phyloP scores from a whole-genome alignment of 2,888 invertebrate genomes.

The Drosophila meridiana region DNA sequence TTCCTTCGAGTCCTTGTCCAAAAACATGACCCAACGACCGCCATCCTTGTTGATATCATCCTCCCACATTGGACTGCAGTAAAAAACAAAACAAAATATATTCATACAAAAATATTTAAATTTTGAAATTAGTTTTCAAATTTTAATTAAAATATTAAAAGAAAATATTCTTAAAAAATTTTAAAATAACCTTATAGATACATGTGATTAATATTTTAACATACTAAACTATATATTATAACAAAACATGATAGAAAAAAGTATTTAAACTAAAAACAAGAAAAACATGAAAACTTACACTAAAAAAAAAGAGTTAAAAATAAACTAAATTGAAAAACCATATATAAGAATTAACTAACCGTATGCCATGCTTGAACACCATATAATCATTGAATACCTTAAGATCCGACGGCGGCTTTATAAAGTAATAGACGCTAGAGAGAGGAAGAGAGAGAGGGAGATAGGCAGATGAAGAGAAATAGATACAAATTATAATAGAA shows the following conservation, averaged over 20 bases:
- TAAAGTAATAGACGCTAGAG: constrained; percentile 92
- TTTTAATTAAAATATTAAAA: too few relatives aligned
- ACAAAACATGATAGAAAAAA: neutral
- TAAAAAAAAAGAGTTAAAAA: too few relatives aligned
- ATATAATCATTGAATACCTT: constrained; percentile 92
- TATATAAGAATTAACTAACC: constrained; percentile 48
- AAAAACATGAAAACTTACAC: neutral
- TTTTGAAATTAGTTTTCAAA: too few relatives aligned
- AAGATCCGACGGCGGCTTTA: constrained; percentile 92
- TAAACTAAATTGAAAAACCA: neutral
- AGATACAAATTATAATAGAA: neutral
- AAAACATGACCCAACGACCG: constrained; percentile 91
- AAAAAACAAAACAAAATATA: neutral
- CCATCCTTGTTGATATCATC: constrained; percentile 92
- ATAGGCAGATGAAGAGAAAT: neutral
- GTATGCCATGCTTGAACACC: constrained; percentile 88
- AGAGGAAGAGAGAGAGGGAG: constrained; percentile 85
- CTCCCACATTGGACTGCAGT: constrained; percentile 94
- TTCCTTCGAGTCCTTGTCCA: constrained; percentile 89
- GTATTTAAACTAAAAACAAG: neutral
- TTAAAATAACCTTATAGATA: neutral
- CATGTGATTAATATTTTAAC: too few relatives aligned
- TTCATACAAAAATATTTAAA: neutral
- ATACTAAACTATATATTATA: neutral
- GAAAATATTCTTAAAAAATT: neutral